Conservation (phyloP, 2,113 vertebrate genomes). For the Micromys minutus region DNA sequence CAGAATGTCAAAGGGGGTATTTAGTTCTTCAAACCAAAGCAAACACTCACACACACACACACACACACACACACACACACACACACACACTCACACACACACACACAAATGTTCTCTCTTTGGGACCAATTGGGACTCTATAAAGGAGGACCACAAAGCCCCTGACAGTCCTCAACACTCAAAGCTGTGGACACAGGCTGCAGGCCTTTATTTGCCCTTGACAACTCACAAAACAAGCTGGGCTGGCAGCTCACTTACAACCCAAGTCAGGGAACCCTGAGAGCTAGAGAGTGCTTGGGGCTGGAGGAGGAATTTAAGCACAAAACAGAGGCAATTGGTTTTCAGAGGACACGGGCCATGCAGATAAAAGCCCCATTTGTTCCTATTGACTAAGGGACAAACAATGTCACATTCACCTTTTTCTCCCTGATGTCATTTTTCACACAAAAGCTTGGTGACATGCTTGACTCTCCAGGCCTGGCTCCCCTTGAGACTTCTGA, state of each 20-base stretch:
- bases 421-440: constrained; percentile 37
- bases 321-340: constrained; percentile 41
- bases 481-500: constrained; percentile 6
- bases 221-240: constrained; percentile 52
- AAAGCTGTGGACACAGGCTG: constrained; percentile 58
- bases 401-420: constrained; percentile 40
- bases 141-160: constrained; percentile 74
- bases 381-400: neutral
- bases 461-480: constrained; percentile 26
- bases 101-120: constrained; percentile 69
- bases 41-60: constrained; percentile 71
- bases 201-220: constrained; percentile 65
- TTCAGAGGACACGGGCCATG: neutral
- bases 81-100: constrained; percentile 62
- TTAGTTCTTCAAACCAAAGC: constrained; percentile 75
- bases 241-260: constrained; percentile 59
- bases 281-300: neutral
- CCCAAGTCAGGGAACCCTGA: constrained; percentile 62
- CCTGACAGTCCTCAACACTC: constrained; percentile 56
- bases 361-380: constrained; percentile 27
- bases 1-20: constrained; percentile 76
- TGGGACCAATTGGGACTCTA: constrained; percentile 69
- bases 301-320: constrained; percentile 21
- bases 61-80: constrained; percentile 70
- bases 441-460: constrained; percentile 52